Evolutionary conservation across 2,797 vertebrate species (phyloP), one percentile per base, ranked within the genome.

Genomic region (Gorsachius magnificus): DNA sequence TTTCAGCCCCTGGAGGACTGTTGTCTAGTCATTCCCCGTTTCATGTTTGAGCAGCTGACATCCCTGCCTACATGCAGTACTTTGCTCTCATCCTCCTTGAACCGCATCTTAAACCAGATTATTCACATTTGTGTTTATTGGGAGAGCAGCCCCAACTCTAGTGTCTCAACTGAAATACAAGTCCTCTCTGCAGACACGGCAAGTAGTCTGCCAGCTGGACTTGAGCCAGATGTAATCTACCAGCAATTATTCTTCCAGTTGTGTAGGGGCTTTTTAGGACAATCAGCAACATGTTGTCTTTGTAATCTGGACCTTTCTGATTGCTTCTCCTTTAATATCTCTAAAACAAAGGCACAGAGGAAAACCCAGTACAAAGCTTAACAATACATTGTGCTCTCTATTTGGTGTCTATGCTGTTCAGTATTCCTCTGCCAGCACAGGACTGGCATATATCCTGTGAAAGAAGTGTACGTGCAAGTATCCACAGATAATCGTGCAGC

Each of bases 361-460:
- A 85, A 83, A 77, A 68, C 16, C 18, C 41, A n/a, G 13, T 25
- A 8, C 0, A 4, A 63, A 63, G 33, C 22, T 31, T 66, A 43
- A 72, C 41, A 54, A 26, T 13, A 13, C 3, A 13, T 50, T 64
- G 16, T 35, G 31, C 33, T 84, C 43, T 72, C 21, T 72, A 0
- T 63, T 82, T 74, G 43, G 12, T 36, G 31, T 7, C 35, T 82
- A 6, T 48, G 22, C 12, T 87, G 26, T 66, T 48, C 4, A 4
- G 11, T 64, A 45, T 53, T 87, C 41, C 35, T 51, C 15, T 5
- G 26, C 13, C 5, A 16, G 54, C n/a, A 26, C 1, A 7, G 26
- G 8, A 33, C 21, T 33, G 18, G 20, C 24, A 74, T 45, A 22
- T 36, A 69, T 31, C 19, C 38, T 72, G 10, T 0, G 0, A 46